These are phyloP conservation scores for Agrotis ipsilon DNA, from an alignment of 2,888 invertebrate genomes.

Conservation along the genomic window DNA sequence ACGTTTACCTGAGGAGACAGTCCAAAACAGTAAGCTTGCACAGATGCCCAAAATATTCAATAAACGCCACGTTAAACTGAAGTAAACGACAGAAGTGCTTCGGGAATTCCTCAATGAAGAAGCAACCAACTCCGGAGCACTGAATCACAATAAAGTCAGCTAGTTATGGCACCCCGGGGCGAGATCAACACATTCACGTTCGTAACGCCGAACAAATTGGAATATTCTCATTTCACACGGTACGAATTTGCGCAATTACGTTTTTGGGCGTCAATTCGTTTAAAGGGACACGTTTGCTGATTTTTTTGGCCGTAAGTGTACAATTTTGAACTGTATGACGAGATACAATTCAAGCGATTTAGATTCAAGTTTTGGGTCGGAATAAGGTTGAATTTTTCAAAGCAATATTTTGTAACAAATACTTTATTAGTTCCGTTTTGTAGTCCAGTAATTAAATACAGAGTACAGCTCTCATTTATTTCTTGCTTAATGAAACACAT, in stretches of 20 bases:
- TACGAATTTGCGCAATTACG: constrained; percentile 53
- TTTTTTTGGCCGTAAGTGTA: constrained; percentile 2
- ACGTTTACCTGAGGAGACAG: no score
- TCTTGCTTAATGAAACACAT: constrained; percentile 56
- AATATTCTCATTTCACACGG: constrained; percentile 56
- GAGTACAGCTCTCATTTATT: constrained; percentile 29
- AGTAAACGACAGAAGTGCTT: constrained; percentile 42
- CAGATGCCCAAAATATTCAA: constrained; percentile 43
- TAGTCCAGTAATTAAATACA: constrained; percentile 47
- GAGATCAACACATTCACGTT: constrained; percentile 58
- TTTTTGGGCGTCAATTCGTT: constrained; percentile 44
- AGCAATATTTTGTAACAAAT: constrained; percentile 21
- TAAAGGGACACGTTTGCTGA: constrained; percentile 3
- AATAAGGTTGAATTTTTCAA: constrained; percentile 21
- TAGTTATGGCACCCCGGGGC: constrained; percentile 60
- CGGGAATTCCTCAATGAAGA: constrained; percentile 56
- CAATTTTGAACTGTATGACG: constrained; percentile 32
- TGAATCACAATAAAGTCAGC: constrained; percentile 67
- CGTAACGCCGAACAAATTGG: constrained; percentile 63
- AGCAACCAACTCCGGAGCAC: constrained; percentile 47
- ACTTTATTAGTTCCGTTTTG: constrained; percentile 20
- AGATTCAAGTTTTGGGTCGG: background rate
- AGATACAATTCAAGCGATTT: background rate
- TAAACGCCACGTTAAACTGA: constrained; percentile 30
- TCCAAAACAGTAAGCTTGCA: no score